These are phyloP conservation scores for Pseudorectes ferrugineus DNA, from an alignment of 2,113 vertebrate genomes.

Conservation along the genomic window DNA sequence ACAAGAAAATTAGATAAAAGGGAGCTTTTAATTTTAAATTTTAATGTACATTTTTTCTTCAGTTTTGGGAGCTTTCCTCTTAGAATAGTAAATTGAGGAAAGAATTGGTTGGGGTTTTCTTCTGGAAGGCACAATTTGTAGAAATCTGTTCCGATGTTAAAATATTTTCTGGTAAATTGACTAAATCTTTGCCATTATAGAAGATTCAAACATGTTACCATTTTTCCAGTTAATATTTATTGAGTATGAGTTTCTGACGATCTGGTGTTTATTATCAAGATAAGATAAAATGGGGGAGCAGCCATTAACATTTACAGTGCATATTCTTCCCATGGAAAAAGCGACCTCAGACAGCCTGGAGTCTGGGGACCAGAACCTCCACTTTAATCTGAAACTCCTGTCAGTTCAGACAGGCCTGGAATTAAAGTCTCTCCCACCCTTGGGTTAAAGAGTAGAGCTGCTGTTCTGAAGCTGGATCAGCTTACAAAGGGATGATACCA, in stretches of 20 bases:
- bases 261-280: not conserved
- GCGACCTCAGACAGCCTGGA: not conserved
- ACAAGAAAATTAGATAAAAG: not conserved
- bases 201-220: not conserved
- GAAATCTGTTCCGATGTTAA: not conserved
- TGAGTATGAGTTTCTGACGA: not conserved
- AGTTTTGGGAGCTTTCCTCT: not conserved
- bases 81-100: not conserved
- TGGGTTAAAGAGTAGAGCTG: not conserved
- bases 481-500: not conserved
- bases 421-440: not conserved
- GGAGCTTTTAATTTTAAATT: not conserved
- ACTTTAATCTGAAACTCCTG: not conserved
- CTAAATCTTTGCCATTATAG: not conserved
- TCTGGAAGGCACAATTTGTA: not conserved
- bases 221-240: not conserved
- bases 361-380: not conserved
- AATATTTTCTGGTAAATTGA: not conserved
- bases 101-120: not conserved
- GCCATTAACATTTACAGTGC: not conserved
- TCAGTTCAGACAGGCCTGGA: not conserved
- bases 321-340: not conserved
- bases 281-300: not conserved
- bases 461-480: not conserved
- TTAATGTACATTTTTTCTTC: not conserved